Evolutionary conservation across 2,888 invertebrate species (phyloP).

Genomic region (Tolmerus cingulatus): DNA sequence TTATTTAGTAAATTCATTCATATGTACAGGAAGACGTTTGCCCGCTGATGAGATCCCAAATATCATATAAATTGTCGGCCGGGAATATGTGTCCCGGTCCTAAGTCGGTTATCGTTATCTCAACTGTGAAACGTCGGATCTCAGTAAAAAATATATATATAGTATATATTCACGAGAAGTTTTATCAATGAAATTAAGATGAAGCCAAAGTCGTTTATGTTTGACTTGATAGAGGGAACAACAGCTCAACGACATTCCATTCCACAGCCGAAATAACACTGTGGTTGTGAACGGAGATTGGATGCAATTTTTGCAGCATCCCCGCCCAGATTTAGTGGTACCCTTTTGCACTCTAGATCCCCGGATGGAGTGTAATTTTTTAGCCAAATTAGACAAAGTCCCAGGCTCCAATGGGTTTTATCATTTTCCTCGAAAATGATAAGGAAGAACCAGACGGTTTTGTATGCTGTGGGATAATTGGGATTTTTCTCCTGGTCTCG

Average conservation of each 20-base stretch:
- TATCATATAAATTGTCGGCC: constrained; percentile 3
- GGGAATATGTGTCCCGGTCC: background rate
- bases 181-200: constrained; percentile 29
- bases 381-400: background rate
- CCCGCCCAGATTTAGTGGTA: background rate
- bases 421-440: background rate
- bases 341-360: background rate
- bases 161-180: constrained; percentile 15
- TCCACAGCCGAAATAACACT: background rate
- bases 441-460: background rate
- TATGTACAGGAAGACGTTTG: constrained; percentile 11
- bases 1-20: constrained; percentile 11
- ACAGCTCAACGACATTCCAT: background rate
- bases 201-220: background rate
- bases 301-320: background rate
- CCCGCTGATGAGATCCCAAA: constrained; percentile 8
- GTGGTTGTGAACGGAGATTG: background rate
- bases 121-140: background rate
- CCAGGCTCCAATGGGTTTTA: background rate
- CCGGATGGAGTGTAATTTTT: background rate
- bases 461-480: background rate
- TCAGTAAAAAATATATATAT: background rate
- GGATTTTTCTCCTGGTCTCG: background rate
- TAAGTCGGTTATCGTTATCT: constrained; percentile 27
- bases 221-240: background rate